These are phyloP conservation scores for Drosophila paulistorum DNA, from an alignment of 1,140 invertebrate species.

Conservation along the genomic window DNA sequence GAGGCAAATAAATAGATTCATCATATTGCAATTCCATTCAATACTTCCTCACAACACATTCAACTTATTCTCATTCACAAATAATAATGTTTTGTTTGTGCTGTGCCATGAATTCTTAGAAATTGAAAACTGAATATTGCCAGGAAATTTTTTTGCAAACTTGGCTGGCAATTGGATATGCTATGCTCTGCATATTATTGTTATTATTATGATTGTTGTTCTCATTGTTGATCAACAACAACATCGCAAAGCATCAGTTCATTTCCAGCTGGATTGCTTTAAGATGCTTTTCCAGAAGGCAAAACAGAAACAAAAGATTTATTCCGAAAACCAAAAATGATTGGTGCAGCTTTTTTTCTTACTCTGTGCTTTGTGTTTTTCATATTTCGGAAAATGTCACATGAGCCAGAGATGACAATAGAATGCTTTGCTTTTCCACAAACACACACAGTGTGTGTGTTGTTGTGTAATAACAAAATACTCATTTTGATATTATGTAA, in stretches of 20 bases:
- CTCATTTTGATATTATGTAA: too few relatives aligned
- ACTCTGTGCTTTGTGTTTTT: conserved; percentile 5
- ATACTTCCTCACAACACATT: conserved; percentile 14
- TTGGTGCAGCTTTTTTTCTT: conserved; percentile 19
- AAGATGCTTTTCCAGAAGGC: conserved; percentile 12
- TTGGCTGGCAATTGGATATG: conserved; percentile 67
- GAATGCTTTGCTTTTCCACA: background rate
- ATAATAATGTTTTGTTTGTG: conserved; percentile 19
- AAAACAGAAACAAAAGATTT: background rate
- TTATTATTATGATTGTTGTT: conserved; percentile 14
- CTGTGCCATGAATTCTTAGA: conserved; percentile 53
- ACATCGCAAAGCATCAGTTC: conserved; percentile 53
- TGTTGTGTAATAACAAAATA: background rate
- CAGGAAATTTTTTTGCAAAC: conserved; percentile 60
- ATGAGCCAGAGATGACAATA: background rate
- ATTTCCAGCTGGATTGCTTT: conserved; percentile 63
- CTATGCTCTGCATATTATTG: conserved; percentile 26
- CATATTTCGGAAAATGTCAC: conserved; percentile 8
- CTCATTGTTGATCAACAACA: too few relatives aligned
- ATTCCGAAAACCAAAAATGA: conserved; percentile 12
- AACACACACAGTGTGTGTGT: too few relatives aligned
- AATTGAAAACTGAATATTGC: conserved; percentile 32
- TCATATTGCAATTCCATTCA: conserved; percentile 36
- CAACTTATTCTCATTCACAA: conserved; percentile 54
- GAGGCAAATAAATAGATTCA: background rate